These are phyloP conservation scores for Agriopis marginaria DNA, from an alignment of 2,888 invertebrate species.

Conservation along the genomic window DNA sequence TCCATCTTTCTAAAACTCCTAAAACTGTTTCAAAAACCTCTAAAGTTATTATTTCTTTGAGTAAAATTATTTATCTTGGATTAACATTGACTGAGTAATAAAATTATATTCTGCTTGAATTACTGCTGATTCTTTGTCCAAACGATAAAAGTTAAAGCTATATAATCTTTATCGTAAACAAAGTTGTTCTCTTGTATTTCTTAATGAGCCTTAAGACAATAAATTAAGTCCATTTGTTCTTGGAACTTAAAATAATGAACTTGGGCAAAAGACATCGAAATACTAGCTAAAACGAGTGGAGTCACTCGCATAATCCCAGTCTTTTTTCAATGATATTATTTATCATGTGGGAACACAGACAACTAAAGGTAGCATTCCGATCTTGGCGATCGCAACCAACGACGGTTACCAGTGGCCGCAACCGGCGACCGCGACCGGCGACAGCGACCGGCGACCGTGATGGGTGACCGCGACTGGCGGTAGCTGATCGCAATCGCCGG, in stretches of 20 bases:
- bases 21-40: too few species aligned
- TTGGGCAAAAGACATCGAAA: conserved; percentile 1
- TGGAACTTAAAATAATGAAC: conserved; percentile 33
- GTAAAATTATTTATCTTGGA: conserved; percentile 4
- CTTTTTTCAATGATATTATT: neutral
- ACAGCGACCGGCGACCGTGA: too few species aligned
- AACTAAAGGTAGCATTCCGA: too few species aligned
- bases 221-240: conserved; percentile 40
- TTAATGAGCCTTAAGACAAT: conserved; percentile 40
- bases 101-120: conserved; percentile 17
- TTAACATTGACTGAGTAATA: neutral
- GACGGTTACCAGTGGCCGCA: too few species aligned
- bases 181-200: conserved; percentile 37
- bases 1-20: too few species aligned
- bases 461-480: too few species aligned
- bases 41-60: neutral
- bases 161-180: conserved; percentile 37
- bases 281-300: neutral
- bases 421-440: too few species aligned
- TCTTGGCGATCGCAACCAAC: too few species aligned
- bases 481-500: too few species aligned
- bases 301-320: neutral
- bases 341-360: too few species aligned
- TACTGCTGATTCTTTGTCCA: conserved; percentile 18
- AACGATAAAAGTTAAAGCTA: conserved; percentile 28